These are phyloP conservation scores for Neodiprion pinetum DNA, from an alignment of 1,140 invertebrate species.

Conservation along the genomic window DNA sequence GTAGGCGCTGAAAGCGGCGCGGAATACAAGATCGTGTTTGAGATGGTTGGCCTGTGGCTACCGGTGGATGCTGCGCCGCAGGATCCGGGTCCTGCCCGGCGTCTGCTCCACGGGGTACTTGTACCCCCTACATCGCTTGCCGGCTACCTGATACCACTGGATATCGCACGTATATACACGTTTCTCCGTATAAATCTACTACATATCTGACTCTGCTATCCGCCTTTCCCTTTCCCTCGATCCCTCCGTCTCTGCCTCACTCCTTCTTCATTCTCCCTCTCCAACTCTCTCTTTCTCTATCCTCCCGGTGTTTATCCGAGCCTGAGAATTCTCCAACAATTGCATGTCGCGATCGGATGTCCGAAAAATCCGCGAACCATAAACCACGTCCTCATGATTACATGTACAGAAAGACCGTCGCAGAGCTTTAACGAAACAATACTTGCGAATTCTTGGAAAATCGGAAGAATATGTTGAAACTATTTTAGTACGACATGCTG, in stretches of 20 bases:
- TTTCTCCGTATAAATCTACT: slow-evolving; percentile 6
- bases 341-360: background rate
- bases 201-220: slow-evolving; percentile 6
- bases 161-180: slow-evolving; percentile 7
- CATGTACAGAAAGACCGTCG: no score
- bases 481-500: no score
- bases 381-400: no score
- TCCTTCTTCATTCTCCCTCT: background rate
- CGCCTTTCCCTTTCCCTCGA: slow-evolving; percentile 15
- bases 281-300: background rate
- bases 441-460: no score
- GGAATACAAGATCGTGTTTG: slow-evolving; percentile 60
- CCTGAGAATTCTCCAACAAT: background rate
- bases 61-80: slow-evolving; percentile 3
- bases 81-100: slow-evolving; percentile 20
- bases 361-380: no score
- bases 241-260: background rate
- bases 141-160: slow-evolving; percentile 3
- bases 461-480: no score
- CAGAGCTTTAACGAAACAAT: no score
- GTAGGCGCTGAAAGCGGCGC: slow-evolving; percentile 43
- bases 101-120: slow-evolving; percentile 9
- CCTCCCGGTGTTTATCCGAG: slow-evolving; percentile 10
- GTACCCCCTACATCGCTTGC: slow-evolving; percentile 2
- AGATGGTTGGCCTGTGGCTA: slow-evolving; percentile 50